Base-by-base conservation (phyloP, 2,888 invertebrate genomes). In the Eurois occulta region DNA sequence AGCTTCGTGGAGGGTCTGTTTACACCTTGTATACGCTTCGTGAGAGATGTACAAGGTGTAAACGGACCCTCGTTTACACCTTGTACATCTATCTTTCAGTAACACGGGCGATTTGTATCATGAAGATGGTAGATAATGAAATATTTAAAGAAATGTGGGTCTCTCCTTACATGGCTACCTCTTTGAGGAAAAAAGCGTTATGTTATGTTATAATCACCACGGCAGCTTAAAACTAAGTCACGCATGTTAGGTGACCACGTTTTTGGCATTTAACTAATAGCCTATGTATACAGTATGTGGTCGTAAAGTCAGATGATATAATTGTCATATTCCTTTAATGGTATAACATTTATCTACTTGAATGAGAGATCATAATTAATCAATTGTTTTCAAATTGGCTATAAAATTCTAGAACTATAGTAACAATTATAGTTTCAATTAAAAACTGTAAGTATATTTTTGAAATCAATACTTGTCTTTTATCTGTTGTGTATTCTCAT, bases 231-330 rank as follows among this genome's bases (percentile, higher is more conserved):
- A 32, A 35, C 41, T n/a, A 64, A 78, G 52, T 64, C 64, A 78
- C n/a, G n/a, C 64, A 24, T 32, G 35, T 32, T n/a, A 55, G 18
- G 11, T 21, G 78, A 78, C 28, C 78, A 70, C 64, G 43, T 55
- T 78, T 55, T 46, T 70, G 70, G 55, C 78, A 78, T 78, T 78
- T 38, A n/a, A 64, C 28, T 43, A 78, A 78, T 46, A 32, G 43
- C 43, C 21, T 24, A 6, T 0, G 2, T 28, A n/a, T 46, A 78
- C 69, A 78, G 78, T 43, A 1, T 78, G 77, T 43, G 41, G 35
- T 52, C 8, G 0, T 8, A 7, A 21, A 24, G 16, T 7, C n/a
- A 32, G 32, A 35, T 13, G 21, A 43, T 58, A 70, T 43, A 35
- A 46, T 28, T 46, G 28, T 60, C 13, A 28, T 71, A 46, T 74